phyloP scores from a whole-genome alignment of 2,888 invertebrate genomes.

The Drepana falcataria region DNA sequence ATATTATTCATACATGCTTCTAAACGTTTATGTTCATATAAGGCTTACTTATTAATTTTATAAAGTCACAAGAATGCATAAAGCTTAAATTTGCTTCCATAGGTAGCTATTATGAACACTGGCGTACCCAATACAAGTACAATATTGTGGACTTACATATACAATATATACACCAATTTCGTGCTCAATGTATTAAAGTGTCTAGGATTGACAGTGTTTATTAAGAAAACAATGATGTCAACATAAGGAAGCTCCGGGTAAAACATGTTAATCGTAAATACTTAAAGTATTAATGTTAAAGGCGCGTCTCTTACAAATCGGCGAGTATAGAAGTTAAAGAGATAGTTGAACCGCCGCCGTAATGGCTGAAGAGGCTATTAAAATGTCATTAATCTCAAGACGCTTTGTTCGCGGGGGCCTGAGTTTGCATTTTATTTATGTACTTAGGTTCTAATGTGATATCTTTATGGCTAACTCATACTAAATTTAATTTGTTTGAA shows the following conservation, averaged over 20 bases:
- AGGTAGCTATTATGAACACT: too few relatives aligned
- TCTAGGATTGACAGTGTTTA: too few relatives aligned
- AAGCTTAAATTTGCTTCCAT: too few relatives aligned
- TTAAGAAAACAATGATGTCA: background rate
- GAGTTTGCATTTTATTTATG: background rate
- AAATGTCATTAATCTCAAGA: slow-evolving; percentile 9
- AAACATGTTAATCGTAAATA: slow-evolving; percentile 1
- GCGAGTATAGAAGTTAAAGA: background rate
- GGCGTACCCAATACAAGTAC: too few relatives aligned
- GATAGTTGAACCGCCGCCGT: slow-evolving; percentile 1
- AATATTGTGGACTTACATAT: too few relatives aligned
- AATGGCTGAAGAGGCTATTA: slow-evolving; percentile 8
- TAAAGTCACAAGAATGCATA: too few relatives aligned
- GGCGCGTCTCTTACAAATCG: background rate
- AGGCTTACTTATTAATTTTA: too few relatives aligned
- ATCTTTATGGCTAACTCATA: slow-evolving; percentile 10
- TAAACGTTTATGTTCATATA: background rate
- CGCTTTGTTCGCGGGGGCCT: background rate
- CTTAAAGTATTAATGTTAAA: background rate
- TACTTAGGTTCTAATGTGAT: background rate
- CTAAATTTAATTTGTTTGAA: slow-evolving; percentile 12
- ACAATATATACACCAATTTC: too few relatives aligned
- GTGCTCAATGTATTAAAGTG: too few relatives aligned
- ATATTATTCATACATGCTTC: slow-evolving; percentile 11
- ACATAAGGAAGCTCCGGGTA: background rate